Base-by-base conservation (phyloP, 2,113 vertebrate species). In the Ochotona princeps region DNA sequence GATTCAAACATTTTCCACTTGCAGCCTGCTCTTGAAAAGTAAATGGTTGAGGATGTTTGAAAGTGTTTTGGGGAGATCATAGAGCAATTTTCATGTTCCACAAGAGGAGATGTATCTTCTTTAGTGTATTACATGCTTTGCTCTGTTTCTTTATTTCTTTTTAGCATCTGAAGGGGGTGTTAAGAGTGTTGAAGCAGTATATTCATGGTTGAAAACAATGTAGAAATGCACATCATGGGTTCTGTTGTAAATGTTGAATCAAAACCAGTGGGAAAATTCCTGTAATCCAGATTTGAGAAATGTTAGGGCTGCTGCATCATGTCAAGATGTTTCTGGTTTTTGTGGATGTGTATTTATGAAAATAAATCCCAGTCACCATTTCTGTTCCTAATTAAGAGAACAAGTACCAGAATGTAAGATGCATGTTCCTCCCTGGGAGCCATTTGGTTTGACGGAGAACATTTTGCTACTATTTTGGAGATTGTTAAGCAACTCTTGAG, bases 241-340 rank as follows among this genome's bases (percentile, higher is more conserved):
- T 83, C 60, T 92, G 93, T 87, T 89, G 94, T 87, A 80, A 91
- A 86, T 95, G 92, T 26, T 51, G 73, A 82, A 32, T 96, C 73
- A 70, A 85, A 95, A 96, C 89, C 28, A 92, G 90, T n/a, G 0
- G 93, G 96, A 88, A 95, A 74, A 95, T 96, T 91, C 72, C 51
- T 84, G 90, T 80, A 93, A 95, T 96, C 95, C 80, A 85, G 63
- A 70, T 94, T 81, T 44, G 72, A 93, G 88, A 84, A 80, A 26
- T 38, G n/a, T 83, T 72, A 86, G 81, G 57, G 54, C 70, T 84
- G 35, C 84, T 25, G 23, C n/a, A 66, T 75, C 57, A 20, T 17
- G 72, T 94, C 88, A 83, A 86, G 76, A 87, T 76, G 83, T 88
- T 83, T 91, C 85, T 93, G 87, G 80, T 66, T 95, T 92, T 72